Evolutionary conservation across 2,797 vertebrate genomes (phyloP), one percentile per base, ranked within the genome.

Genomic region (Dallia pectoralis): DNA sequence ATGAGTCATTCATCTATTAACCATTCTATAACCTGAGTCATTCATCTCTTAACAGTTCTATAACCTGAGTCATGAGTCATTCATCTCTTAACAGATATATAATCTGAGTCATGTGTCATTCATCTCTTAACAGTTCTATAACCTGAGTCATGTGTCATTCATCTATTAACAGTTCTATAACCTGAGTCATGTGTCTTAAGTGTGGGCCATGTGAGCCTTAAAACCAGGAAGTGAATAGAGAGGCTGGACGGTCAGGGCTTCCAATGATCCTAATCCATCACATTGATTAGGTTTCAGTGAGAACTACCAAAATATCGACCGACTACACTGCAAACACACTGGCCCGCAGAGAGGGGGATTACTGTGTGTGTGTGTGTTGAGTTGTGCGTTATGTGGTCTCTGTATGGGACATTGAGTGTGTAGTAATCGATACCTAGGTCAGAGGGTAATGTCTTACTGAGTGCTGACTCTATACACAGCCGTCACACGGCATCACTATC

Each of bases 371-470:
- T 70, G 29, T 36, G 7, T 51, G 47, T 22, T 82, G 89, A 84
- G 89, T 86, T 86, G 40, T 44, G 40, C 74, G 81, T 71, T 79
- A 61, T 30, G 81, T 62, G 84, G 81, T 85, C 80, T 85, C 83
- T 81, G 87, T 91, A 87, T 86, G 77, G 88, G 87, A 74, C 85
- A 56, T 77, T 61, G 81, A 83, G 81, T 73, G 81, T 73, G 73
- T 68, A 25, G 59, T 81, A 88, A 91, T 93, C 90, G 79, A 90
- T 92, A 82, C 84, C 79, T 75, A 84, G 90, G 91, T 92, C 90
- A 89, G 84, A 88, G 91, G 90, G 87, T 93, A 92, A 92, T 90
- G 89, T 89, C 84, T 88, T 77, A 76, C 87, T 86, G 86, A 91
- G 88, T 89, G 87, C 90, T 91, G 88, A 90, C 89, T 91, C 88